phyloP scores from a whole-genome alignment of 64 coral and sea anemone genomes.

The Montipora foliosa region DNA sequence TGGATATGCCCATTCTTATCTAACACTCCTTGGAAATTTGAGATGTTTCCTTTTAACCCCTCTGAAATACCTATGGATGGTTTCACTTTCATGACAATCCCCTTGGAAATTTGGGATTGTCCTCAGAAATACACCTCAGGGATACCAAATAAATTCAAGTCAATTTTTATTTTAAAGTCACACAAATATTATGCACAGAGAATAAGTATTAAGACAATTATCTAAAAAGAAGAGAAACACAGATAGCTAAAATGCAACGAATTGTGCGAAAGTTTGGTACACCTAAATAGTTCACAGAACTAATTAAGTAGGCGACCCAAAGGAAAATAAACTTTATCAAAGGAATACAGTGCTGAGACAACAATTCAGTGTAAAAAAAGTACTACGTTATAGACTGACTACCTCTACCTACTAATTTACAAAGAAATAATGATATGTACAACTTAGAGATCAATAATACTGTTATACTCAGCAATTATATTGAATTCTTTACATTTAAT shows the following conservation, averaged over 20 bases:
- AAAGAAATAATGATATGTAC: too few species aligned
- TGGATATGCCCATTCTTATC: neutral
- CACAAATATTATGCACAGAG: neutral
- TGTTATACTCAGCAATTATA: too few species aligned
- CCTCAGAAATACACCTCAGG: neutral
- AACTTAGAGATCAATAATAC: too few species aligned
- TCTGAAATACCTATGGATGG: conserved; percentile 7
- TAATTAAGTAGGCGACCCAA: too few species aligned
- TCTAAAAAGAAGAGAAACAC: neutral
- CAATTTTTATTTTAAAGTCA: neutral
- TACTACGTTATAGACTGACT: too few species aligned
- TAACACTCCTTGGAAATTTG: neutral
- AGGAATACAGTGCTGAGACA: too few species aligned
- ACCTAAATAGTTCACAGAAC: conserved; percentile 15
- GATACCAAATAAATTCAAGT: neutral
- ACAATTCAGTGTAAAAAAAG: too few species aligned
- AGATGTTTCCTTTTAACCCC: neutral
- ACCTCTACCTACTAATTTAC: too few species aligned
- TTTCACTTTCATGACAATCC: neutral
- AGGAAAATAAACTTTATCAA: too few species aligned
- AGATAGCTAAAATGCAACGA: neutral
- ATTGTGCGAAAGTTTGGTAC: neutral
- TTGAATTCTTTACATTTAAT: too few species aligned
- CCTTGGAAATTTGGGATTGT: neutral
- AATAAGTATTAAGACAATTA: neutral